Base-by-base conservation (phyloP, 2,888 invertebrate species). In the Apodemia duryi region DNA sequence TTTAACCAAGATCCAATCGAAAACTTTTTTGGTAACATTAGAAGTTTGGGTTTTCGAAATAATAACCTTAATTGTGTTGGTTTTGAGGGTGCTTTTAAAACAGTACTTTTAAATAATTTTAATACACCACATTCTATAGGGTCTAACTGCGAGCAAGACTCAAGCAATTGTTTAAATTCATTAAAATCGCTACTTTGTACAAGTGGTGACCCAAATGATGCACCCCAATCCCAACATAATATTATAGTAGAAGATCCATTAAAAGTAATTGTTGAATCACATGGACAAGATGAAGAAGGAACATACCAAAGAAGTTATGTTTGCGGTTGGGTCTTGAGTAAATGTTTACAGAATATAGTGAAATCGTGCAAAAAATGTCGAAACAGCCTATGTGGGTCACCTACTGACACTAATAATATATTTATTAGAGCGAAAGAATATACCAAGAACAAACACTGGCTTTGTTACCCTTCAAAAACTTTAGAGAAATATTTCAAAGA, bases 1-100 rank as follows among this genome's bases (percentile, higher is more conserved):
- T 68, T 63, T 46, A 66, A 68, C 62, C 66, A 66, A 29, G 68
- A 68, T 35, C 66, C 66, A n/a, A 63, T 66, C 10, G 65, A 68
- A 63, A 66, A 65, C 11, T 67, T 67, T 64, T 68, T 68, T 61
- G 67, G 65, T 5, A 41, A 43, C 10, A 63, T 68, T 46, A 61
- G 63, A 49, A 66, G 66, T 38, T 63, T 63, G 35, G 66, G 68
- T 38, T 51, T 11, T n/a, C 35, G 68, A 41, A 66, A 68, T 62
- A 54, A 38, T 38, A 38, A 38, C 7, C 38, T 38, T 7, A 62
- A 65, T 11, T 43, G 60, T 41, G 57, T 60, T 13, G 65, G 60
- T 13, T 66, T 68, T 62, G 67, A 65, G 65, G 57, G 21, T 35
- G 65, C 66, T 2, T 66, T 41, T 66, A 60, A 57, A 41, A 11